Conservation (phyloP, 2,888 invertebrate species). For the Leptothorax acervorum region DNA sequence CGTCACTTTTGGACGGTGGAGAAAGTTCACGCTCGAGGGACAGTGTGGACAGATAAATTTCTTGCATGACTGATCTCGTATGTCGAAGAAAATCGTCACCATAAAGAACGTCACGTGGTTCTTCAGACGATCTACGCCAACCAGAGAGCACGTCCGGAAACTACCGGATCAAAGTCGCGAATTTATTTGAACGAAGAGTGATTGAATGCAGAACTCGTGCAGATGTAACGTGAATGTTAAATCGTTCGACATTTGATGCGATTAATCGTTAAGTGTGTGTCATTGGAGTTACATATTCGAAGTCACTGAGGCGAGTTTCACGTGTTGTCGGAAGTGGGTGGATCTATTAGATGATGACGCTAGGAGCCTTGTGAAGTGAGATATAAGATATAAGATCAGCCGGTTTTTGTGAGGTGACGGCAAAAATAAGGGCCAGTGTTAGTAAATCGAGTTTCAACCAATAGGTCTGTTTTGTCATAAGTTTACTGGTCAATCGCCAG, state of each 20-base stretch:
- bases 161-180: neutral
- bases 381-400: neutral
- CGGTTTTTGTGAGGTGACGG: slow-evolving; percentile 27
- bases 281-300: neutral
- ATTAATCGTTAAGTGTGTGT: slow-evolving; percentile 22
- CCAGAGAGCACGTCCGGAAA: neutral
- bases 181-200: neutral
- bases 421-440: slow-evolving; percentile 25
- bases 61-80: neutral
- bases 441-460: slow-evolving; percentile 19
- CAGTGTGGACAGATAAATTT: slow-evolving; percentile 4
- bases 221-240: slow-evolving; percentile 11
- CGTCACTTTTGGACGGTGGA: neutral
- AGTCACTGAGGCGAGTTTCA: neutral
- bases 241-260: neutral
- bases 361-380: slow-evolving; percentile 34
- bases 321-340: neutral
- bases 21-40: neutral
- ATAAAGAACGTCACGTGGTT: slow-evolving; percentile 28
- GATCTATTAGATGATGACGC: neutral
- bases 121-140: neutral
- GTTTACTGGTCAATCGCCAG: slow-evolving; percentile 10
- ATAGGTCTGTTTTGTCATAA: neutral
- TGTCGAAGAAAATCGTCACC: slow-evolving; percentile 2
- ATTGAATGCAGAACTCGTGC: neutral